These are phyloP conservation scores for Microplitis demolitor DNA, from an alignment of 1,140 invertebrate species.

Conservation along the genomic window DNA sequence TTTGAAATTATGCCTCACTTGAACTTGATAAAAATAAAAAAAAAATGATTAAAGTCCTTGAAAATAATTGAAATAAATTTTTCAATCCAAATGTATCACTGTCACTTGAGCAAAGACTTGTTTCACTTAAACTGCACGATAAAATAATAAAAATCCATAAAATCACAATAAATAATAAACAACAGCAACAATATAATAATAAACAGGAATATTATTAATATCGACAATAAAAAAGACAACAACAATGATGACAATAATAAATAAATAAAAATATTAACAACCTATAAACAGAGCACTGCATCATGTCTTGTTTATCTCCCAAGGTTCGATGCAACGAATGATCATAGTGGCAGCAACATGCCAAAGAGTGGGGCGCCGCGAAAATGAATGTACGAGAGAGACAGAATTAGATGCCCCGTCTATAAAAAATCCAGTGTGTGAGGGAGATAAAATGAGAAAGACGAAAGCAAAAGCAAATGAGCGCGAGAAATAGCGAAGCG, in stretches of 20 bases:
- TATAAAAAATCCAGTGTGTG: conserved; percentile 17
- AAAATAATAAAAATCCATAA: no score
- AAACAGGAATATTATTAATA: background rate
- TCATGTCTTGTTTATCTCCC: conserved; percentile 22
- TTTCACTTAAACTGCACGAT: no score
- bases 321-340: conserved; percentile 24
- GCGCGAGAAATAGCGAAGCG: no score
- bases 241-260: background rate
- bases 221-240: background rate
- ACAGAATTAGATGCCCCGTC: background rate
- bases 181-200: no score
- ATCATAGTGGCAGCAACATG: conserved; percentile 20
- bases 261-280: background rate
- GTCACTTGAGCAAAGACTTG: no score
- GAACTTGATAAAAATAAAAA: no score
- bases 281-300: background rate
- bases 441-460: background rate
- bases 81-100: no score
- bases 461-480: background rate
- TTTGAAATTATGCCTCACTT: no score
- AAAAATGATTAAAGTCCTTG: no score
- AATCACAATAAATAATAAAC: no score
- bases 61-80: no score
- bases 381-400: conserved; percentile 16
- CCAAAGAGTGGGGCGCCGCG: conserved; percentile 15